Evolutionary conservation across 2,113 vertebrate genomes (phyloP).

Genomic region (Cichladusa arquata): DNA sequence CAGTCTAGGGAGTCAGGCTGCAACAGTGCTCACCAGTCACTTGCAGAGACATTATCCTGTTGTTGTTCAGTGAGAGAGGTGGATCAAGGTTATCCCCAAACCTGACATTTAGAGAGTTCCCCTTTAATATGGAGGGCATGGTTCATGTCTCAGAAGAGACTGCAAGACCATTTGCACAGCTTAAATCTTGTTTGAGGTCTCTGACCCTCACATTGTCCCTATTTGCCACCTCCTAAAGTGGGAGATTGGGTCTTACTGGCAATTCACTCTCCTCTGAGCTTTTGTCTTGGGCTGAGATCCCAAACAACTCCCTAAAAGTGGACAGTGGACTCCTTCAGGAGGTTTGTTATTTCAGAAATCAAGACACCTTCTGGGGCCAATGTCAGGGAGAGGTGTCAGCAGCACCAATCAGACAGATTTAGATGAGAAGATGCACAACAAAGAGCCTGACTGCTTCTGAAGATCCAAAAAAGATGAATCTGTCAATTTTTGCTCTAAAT

Average conservation of each 20-base stretch:
- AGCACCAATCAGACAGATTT: background rate
- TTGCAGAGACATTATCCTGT: background rate
- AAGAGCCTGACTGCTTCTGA: background rate
- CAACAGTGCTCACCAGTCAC: background rate
- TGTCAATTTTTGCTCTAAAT: constrained; percentile 44
- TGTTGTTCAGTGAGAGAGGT: background rate
- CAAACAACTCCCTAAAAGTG: background rate
- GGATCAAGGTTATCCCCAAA: background rate
- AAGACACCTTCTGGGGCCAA: background rate
- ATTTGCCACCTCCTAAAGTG: rapidly evolving
- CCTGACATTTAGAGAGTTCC: background rate
- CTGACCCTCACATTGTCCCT: background rate
- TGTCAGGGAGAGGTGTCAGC: background rate
- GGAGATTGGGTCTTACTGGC: background rate
- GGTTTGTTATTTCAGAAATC: background rate
- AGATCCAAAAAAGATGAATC: constrained; percentile 19
- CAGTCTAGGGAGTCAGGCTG: background rate
- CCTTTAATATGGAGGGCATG: background rate
- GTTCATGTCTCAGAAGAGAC: background rate
- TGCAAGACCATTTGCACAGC: background rate
- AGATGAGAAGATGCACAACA: background rate
- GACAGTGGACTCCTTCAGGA: background rate
- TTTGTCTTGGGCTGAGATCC: background rate
- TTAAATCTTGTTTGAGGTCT: background rate
- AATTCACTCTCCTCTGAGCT: background rate